Percentiles rank a stretch among this genome's conserved stretches.
phyloP scores from a whole-genome alignment of 2,113 vertebrate genomes.

The Lutjanus erythropterus region DNA sequence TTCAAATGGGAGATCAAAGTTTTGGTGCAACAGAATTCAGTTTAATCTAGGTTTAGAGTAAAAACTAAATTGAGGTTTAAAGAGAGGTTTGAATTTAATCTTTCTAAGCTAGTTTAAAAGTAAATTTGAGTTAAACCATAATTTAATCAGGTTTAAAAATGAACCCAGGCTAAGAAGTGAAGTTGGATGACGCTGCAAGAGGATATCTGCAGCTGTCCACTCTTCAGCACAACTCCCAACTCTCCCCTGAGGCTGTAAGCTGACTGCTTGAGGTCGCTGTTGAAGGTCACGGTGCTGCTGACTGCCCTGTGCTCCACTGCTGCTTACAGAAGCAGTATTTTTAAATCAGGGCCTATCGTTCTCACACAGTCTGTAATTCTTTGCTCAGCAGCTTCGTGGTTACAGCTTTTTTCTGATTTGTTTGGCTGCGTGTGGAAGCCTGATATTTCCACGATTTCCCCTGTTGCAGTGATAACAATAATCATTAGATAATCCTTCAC shows the following conservation, averaged over 20 bases:
- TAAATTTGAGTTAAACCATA: too few relatives aligned
- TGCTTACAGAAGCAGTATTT: conserved; percentile 66
- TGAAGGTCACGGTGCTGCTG: conserved; percentile 70
- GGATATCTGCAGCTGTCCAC: conserved; percentile 20
- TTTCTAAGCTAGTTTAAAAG: too few relatives aligned
- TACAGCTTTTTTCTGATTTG: conserved; percentile 8
- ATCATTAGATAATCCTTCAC: conserved; percentile 48
- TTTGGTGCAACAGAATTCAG: too few relatives aligned
- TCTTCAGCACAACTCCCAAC: conserved; percentile 40
- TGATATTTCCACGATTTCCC: conserved; percentile 13
- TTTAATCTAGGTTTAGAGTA: too few relatives aligned
- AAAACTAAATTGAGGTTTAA: too few relatives aligned
- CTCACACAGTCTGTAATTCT: background rate
- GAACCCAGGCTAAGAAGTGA: background rate
- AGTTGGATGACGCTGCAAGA: conserved; percentile 25
- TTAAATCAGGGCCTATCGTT: conserved; percentile 12
- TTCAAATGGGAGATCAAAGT: too few relatives aligned
- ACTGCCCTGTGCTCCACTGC: conserved; percentile 38
- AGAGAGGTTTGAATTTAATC: too few relatives aligned
- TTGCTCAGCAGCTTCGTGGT: conserved; percentile 49
- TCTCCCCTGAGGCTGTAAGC: conserved; percentile 53
- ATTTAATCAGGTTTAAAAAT: too few relatives aligned
- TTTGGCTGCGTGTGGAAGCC: background rate
- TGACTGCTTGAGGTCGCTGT: conserved; percentile 54
- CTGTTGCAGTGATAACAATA: conserved; percentile 30